A percentile compares a stretch with the other conserved stretches of the same genome.
These are phyloP conservation scores for Dicerorhinus sumatrensis DNA, from an alignment of 2,113 vertebrate species.

Conservation along the genomic window DNA sequence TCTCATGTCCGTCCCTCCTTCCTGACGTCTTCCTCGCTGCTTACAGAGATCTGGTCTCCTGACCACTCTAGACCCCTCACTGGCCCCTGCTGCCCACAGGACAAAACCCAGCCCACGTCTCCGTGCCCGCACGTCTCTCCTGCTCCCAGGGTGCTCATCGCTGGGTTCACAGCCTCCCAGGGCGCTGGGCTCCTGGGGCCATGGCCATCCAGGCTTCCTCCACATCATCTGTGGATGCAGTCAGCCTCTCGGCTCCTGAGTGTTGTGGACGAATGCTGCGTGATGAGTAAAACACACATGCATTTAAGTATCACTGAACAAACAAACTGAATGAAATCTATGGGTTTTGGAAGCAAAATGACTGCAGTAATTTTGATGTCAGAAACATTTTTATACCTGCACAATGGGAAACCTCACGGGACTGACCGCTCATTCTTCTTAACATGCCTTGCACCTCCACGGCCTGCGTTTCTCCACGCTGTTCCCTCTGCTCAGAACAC, in stretches of 20 bases:
- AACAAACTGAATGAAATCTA: not conserved
- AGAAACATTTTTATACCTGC: not conserved
- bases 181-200: not conserved
- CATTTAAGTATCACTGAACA: not conserved
- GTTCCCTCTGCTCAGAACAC: not conserved
- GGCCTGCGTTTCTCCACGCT: not conserved
- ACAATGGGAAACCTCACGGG: not conserved
- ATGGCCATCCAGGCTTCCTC: not conserved
- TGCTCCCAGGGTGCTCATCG: not conserved
- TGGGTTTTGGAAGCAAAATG: not conserved
- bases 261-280: not conserved
- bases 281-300: not conserved
- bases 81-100: not conserved
- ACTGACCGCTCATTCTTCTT: not conserved
- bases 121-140: fast-evolving
- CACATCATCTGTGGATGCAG: not conserved
- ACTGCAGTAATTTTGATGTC: not conserved
- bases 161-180: not conserved
- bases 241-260: not conserved
- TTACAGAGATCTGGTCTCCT: not conserved
- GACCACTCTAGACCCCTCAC: not conserved
- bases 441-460: not conserved
- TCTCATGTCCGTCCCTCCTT: not conserved
- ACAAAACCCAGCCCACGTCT: not conserved
- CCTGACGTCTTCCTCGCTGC: not conserved